Evolutionary conservation across 2,888 invertebrate species (phyloP).

Genomic region (Alcis repandata): DNA sequence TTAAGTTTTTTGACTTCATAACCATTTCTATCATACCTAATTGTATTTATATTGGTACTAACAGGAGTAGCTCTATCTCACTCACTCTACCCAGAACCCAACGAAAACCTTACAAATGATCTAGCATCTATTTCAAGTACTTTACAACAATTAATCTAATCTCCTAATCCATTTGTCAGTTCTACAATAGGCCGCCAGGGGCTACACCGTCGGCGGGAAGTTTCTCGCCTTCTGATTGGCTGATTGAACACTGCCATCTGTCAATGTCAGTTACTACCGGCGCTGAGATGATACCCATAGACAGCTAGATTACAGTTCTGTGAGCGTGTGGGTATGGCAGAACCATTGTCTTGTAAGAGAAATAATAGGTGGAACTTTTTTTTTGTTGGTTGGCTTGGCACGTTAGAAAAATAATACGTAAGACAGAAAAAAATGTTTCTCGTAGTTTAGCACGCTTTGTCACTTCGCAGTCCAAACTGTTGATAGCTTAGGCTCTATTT

Average conservation of each 20-base stretch:
- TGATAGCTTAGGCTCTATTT: no score
- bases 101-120: conserved; percentile 1
- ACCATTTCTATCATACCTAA: no score
- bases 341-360: conserved; percentile 1
- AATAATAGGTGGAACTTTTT: background rate
- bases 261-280: conserved; percentile 19
- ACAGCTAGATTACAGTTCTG: conserved; percentile 6
- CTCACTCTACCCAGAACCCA: background rate
- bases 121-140: background rate
- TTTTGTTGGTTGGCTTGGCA: no score
- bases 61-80: no score
- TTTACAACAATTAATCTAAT: conserved; percentile 27
- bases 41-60: no score
- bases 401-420: no score
- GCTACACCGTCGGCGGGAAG: conserved; percentile 17
- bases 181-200: conserved; percentile 26
- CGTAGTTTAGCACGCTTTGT: no score
- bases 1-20: no score
- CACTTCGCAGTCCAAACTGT: no score
- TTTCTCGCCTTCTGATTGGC: conserved; percentile 29
- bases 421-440: no score
- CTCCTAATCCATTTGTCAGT: conserved; percentile 30
- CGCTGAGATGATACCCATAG: background rate
- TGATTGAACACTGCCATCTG: conserved; percentile 23
- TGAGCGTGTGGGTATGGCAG: background rate